phyloP scores from a whole-genome alignment of 1,140 invertebrate genomes.

The Lepidostoma basale region DNA sequence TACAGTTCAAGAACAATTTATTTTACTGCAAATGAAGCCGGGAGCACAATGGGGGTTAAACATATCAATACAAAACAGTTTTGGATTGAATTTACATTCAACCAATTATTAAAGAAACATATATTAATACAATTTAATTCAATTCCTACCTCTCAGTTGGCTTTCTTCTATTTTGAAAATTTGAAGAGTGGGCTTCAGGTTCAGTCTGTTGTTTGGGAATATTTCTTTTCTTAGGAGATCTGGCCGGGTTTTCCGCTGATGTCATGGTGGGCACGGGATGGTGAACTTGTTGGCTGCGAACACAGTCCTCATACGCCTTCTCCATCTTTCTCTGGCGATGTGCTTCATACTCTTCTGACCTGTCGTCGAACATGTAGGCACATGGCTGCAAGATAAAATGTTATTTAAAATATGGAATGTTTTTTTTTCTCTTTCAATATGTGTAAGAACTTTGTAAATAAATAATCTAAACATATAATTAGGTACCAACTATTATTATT shows the following conservation, averaged over 20 bases:
- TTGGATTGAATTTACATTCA: neutral
- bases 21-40: too few relatives aligned
- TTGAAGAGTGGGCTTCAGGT: neutral
- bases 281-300: neutral
- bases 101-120: too few relatives aligned
- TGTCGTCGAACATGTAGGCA: conserved; percentile 50
- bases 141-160: neutral
- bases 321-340: conserved; percentile 39
- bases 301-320: neutral
- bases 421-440: too few relatives aligned
- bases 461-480: too few relatives aligned
- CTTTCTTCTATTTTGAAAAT: neutral
- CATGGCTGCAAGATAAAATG: conserved; percentile 49
- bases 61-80: too few relatives aligned
- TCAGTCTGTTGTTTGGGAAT: neutral
- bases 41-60: too few relatives aligned
- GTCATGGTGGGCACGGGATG: neutral
- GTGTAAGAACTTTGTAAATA: too few relatives aligned
- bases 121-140: neutral
- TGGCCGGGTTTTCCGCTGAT: too few relatives aligned
- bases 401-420: too few relatives aligned
- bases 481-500: too few relatives aligned
- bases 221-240: neutral
- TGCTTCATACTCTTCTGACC: conserved; percentile 48
- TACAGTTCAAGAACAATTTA: too few relatives aligned